Percentiles rank a stretch among this genome's conserved stretches.
phyloP scores from a whole-genome alignment of 2,113 vertebrate species.

The Ceyx margarethae region DNA sequence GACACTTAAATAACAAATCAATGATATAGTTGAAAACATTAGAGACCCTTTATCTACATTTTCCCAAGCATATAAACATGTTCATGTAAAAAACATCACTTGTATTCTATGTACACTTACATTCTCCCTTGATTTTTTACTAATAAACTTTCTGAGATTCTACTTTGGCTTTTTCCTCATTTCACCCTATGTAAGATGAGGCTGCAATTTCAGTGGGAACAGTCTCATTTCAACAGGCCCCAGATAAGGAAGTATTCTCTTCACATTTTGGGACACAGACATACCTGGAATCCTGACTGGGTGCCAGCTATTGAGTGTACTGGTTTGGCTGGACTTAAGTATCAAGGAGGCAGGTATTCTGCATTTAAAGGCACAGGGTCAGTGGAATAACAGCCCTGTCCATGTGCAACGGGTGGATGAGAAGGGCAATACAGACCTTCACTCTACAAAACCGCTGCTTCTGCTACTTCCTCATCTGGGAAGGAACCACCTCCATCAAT shows the following conservation, averaged over 20 bases:
- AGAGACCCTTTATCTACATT: background rate
- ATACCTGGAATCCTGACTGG: background rate
- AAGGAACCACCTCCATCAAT: background rate
- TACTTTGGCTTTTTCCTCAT: background rate
- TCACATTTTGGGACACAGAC: background rate
- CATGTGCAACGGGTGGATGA: accelerated
- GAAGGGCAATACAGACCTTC: background rate
- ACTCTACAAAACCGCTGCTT: background rate
- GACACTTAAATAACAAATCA: background rate
- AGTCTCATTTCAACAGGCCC: background rate
- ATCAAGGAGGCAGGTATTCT: background rate
- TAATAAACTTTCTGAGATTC: background rate
- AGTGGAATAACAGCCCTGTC: background rate
- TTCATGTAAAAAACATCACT: background rate
- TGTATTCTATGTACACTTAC: background rate
- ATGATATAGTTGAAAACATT: no score
- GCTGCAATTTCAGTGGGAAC: background rate
- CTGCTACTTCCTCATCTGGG: background rate
- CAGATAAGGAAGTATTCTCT: background rate
- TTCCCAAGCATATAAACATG: background rate
- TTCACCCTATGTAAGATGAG: background rate
- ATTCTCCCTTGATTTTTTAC: background rate
- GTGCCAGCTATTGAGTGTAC: background rate
- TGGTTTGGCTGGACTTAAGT: background rate
- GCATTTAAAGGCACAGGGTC: background rate